These are phyloP conservation scores for Lamellibrachia satsuma DNA, from an alignment of 2,888 invertebrate genomes.

Conservation along the genomic window DNA sequence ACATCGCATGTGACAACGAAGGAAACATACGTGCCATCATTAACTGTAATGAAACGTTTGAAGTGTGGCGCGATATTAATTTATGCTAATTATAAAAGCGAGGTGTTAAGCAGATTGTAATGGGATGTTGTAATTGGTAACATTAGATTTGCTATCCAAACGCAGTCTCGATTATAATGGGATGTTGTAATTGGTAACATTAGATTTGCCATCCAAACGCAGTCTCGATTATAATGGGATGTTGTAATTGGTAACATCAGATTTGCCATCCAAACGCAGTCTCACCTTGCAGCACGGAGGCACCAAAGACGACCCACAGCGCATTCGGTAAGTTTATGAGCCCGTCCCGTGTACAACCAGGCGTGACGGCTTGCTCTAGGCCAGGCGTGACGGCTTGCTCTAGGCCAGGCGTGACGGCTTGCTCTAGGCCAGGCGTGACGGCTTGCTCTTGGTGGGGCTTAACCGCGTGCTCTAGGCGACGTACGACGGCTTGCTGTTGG, in stretches of 20 bases:
- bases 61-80: neutral
- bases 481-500: neutral
- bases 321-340: conserved; percentile 19
- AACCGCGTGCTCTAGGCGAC: neutral
- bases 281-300: conserved; percentile 28
- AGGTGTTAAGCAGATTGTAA: neutral
- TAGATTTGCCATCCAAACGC: too few species aligned
- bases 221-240: neutral
- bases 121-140: neutral
- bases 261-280: neutral
- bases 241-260: neutral
- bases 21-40: neutral
- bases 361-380: too few species aligned
- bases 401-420: neutral
- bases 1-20: neutral
- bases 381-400: too few species aligned
- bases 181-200: neutral
- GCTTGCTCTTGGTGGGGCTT: neutral
- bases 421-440: neutral
- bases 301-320: conserved; percentile 19
- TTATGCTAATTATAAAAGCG: neutral
- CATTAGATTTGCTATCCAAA: too few species aligned
- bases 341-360: neutral
- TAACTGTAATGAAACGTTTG: neutral
- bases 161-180: neutral